Percentiles rank a stretch among this genome's conserved stretches.
Conservation (phyloP, 1,140 invertebrate species). For the Neodiprion pinetum region DNA sequence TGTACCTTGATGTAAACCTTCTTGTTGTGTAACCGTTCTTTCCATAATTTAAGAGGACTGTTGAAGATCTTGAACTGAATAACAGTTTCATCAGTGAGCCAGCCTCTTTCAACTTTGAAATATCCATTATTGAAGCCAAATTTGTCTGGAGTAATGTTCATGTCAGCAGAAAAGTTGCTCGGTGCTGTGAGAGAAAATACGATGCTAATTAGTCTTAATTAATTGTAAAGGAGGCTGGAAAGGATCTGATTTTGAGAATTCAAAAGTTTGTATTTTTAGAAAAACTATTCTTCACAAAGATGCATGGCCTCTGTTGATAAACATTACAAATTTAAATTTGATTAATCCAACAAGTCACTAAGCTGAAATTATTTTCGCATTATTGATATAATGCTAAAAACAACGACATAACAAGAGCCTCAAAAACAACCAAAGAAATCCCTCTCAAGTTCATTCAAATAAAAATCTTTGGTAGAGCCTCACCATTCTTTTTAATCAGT, state of each 20-base stretch:
- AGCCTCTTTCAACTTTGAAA: constrained; percentile 78
- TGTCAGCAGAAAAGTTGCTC: constrained; percentile 47
- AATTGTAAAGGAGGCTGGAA: constrained; percentile 6
- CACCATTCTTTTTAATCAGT: constrained; percentile 62
- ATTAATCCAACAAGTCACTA: constrained; percentile 27
- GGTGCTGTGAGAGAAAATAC: constrained; percentile 40
- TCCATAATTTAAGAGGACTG: constrained; percentile 84
- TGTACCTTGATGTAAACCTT: constrained; percentile 72
- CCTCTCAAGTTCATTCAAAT: neutral
- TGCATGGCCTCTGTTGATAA: constrained; percentile 15
- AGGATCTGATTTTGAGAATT: constrained; percentile 20
- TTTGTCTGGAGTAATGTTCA: constrained; percentile 58
- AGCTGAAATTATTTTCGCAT: constrained; percentile 49
- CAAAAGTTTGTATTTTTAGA: no score
- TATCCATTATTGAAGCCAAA: constrained; percentile 74
- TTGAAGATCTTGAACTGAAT: constrained; percentile 88
- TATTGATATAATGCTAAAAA: constrained; percentile 31
- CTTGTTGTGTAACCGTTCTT: constrained; percentile 76
- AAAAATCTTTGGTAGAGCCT: constrained; percentile 20
- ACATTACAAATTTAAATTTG: no score
- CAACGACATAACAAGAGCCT: constrained; percentile 32
- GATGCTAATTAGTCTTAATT: neutral
- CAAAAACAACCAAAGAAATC: neutral
- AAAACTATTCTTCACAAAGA: constrained; percentile 46
- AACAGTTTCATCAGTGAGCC: constrained; percentile 86